Percentiles rank a stretch among this genome's conserved stretches.
These are phyloP conservation scores for Acrobasis consociella DNA, from an alignment of 2,888 invertebrate genomes.

Conservation along the genomic window DNA sequence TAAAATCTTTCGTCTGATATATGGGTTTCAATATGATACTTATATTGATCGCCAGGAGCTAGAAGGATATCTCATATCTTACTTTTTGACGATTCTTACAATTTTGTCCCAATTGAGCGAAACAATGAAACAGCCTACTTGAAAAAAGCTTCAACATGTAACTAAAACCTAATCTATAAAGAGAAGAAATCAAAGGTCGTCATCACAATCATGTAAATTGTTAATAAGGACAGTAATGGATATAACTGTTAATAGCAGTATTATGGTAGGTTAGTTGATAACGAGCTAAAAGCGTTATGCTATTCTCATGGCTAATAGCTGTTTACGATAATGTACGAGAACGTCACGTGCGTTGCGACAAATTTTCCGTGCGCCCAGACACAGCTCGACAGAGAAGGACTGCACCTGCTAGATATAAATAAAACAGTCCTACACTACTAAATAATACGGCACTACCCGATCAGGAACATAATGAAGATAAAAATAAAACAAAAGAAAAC, in stretches of 20 bases:
- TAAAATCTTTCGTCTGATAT: constrained; percentile 33
- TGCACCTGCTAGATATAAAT: constrained; percentile 32
- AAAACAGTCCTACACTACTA: constrained; percentile 18
- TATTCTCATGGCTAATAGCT: constrained; percentile 46
- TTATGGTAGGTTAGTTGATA: constrained; percentile 36
- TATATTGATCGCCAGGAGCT: neutral
- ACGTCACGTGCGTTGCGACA: constrained; percentile 38
- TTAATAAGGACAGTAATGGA: constrained; percentile 16
- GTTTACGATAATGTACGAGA: constrained; percentile 40
- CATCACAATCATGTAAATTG: constrained; percentile 10
- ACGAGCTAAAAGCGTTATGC: constrained; percentile 36
- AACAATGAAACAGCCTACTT: neutral
- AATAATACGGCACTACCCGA: neutral
- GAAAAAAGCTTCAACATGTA: too few species aligned
- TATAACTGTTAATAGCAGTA: constrained; percentile 36
- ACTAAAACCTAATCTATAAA: neutral
- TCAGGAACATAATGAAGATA: constrained; percentile 6
- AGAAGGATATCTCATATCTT: neutral
- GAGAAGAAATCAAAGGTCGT: constrained; percentile 1
- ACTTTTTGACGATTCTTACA: too few species aligned
- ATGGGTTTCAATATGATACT: constrained; percentile 4
- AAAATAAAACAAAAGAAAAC: constrained; percentile 12
- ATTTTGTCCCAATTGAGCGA: neutral
- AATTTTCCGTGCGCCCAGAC: constrained; percentile 46
- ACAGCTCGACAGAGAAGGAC: constrained; percentile 22